phyloP scores from a whole-genome alignment of 2,113 vertebrate genomes.

The Grantiella picta region DNA sequence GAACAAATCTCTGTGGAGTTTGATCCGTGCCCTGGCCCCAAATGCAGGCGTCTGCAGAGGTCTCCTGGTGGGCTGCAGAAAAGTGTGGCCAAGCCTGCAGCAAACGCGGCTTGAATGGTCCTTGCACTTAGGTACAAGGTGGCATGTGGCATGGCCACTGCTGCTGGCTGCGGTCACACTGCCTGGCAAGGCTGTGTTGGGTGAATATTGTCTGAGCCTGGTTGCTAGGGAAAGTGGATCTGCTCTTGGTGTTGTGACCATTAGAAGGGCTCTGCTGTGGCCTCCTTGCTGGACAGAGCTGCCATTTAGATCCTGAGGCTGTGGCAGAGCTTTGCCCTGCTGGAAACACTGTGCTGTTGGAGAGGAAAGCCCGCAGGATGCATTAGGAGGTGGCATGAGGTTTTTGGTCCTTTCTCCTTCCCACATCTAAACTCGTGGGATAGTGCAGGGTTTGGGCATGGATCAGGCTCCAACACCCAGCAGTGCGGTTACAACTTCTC shows the following conservation, averaged over 20 bases:
- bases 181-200: not conserved
- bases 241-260: not conserved
- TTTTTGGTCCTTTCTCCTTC: not conserved
- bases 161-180: not conserved
- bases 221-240: not conserved
- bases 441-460: not conserved
- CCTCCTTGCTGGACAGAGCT: not conserved
- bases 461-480: not conserved
- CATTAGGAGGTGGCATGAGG: not conserved
- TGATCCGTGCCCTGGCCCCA: not conserved
- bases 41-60: not conserved
- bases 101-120: accelerated
- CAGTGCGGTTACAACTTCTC: accelerated
- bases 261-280: not conserved
- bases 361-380: not conserved
- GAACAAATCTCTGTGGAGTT: not conserved
- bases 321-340: not conserved
- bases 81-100: not conserved
- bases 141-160: not conserved
- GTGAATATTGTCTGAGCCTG: not conserved
- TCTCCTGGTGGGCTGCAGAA: not conserved
- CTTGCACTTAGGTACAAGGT: not conserved
- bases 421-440: not conserved
- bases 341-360: not conserved
- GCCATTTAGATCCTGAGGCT: not conserved